Base-by-base conservation (phyloP, 1,140 invertebrate species). In the Drosophila kanapiae region DNA sequence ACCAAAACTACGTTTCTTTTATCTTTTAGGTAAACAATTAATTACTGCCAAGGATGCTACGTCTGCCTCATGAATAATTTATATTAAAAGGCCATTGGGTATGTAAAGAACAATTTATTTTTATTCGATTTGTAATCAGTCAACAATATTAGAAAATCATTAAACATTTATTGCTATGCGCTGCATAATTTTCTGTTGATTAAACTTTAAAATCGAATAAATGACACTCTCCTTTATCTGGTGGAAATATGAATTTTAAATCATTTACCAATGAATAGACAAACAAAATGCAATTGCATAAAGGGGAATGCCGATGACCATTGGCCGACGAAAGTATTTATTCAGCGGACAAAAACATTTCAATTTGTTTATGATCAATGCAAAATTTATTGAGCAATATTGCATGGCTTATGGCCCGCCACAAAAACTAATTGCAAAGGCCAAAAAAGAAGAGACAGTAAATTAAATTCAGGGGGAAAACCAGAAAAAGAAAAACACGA, bases 311-410 rank as follows among this genome's bases (percentile, higher is more conserved):
- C 29, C 16, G 11, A 63, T 33, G 43, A 23, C 59, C 35, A 31
- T 40, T 61, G 43, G 23, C 23, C 35, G 43, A 13, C 16, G 16
- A 38, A 31, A 31, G 4, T 29, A 63, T 43, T 33, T 31, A 69
- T 56, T 43, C 48, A 37, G 6, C 56, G 47, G 27, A 59, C 47
- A 47, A 75, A 47, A 47, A 40, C 57, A 60, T 53, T 76, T 38
- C 54, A 74, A 65, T 76, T 82, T 68, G 51, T 77, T 76, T 76
- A 74, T 68, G 78, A 54, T 51, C 70, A 68, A 76, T 76, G 59
- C 53, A 43, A 70, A 80, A 85, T 84, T 84, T 80, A 84, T 86
- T 85, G 79, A 63, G 71, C 63, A 80, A 60, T 78, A 81, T 81
- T 81, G 64, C 60, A 75, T 42, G 65, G 47, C 63, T 70, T 62